Conservation (phyloP, 2,113 vertebrate species). For the Eonycteris spelaea region DNA sequence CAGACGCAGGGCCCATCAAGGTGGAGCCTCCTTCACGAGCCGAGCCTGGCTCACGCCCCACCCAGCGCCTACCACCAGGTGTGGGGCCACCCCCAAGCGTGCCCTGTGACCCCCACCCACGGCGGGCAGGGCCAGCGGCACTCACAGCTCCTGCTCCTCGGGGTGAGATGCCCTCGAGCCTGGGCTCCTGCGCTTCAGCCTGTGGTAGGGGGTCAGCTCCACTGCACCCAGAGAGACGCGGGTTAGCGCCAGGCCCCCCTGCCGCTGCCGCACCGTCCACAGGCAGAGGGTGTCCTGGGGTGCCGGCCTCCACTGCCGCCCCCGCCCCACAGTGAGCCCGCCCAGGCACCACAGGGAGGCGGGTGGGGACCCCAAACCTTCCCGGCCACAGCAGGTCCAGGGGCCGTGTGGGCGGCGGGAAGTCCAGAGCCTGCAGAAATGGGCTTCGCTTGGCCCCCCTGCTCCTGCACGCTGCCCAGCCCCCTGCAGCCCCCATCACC, state of each 20-base stretch:
- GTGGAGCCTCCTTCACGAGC: no score
- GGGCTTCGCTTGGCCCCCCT: not conserved
- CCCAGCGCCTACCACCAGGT: no score
- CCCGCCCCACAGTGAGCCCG: no score
- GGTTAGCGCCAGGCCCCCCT: not conserved
- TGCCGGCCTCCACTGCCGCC: not conserved
- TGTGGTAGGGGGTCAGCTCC: conserved; percentile 29
- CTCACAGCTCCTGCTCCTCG: conserved; percentile 2
- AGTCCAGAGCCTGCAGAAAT: accelerated
- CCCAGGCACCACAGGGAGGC: accelerated
- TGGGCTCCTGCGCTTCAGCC: not conserved
- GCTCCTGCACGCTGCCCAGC: accelerated
- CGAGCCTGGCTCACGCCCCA: not conserved
- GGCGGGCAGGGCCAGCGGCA: accelerated
- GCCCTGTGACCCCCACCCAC: accelerated
- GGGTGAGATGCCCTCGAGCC: accelerated
- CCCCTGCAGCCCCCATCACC: not conserved
- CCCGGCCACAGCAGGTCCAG: accelerated
- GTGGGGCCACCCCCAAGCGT: accelerated
- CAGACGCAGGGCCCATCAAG: not conserved
- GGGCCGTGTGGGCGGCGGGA: not conserved
- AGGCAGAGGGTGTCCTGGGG: accelerated
- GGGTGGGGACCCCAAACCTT: not conserved
- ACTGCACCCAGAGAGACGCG: not conserved
- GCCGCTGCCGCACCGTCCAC: accelerated